Evolutionary conservation across 2,797 vertebrate genomes (phyloP).

Genomic region (Parotocinclus haroldoi): DNA sequence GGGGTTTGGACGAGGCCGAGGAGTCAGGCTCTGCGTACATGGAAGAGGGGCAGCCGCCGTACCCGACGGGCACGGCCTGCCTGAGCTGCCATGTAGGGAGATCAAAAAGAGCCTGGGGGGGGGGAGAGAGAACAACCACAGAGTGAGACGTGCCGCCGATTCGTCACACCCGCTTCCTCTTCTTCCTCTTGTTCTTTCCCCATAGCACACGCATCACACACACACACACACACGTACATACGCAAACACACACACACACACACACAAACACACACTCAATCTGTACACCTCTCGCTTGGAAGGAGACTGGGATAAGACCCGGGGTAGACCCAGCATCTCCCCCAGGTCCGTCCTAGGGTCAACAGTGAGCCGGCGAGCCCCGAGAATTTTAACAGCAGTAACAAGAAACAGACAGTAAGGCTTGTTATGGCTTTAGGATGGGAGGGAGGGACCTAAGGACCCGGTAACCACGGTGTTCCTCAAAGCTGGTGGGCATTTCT

Average conservation of each 20-base stretch:
- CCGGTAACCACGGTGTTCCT: constrained; percentile 20
- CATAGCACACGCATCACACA: too few species aligned
- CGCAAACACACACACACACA: too few species aligned
- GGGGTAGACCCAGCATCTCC: constrained; percentile 41
- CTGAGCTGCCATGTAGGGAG: constrained; percentile 66
- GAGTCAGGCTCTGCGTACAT: constrained; percentile 41
- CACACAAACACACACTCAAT: too few species aligned
- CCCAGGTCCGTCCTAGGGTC: constrained; percentile 47
- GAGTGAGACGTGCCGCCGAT: constrained; percentile 59
- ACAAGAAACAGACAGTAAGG: constrained; percentile 94
- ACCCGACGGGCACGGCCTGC: constrained; percentile 67
- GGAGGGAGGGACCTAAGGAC: constrained; percentile 2
- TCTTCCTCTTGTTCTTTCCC: constrained; percentile 45
- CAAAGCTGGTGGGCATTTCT: constrained; percentile 14
- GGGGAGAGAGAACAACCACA: constrained; percentile 72
- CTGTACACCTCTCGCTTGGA: background rate
- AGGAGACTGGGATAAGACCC: constrained; percentile 44
- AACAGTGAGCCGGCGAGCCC: constrained; percentile 51
- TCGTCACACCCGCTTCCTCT: constrained; percentile 61
- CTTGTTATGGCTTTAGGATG: constrained; percentile 37
- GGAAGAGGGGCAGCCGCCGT: constrained; percentile 58
- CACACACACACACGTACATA: too few species aligned
- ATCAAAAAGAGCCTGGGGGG: constrained; percentile 70
- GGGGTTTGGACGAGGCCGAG: constrained; percentile 29
- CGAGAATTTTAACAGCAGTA: constrained; percentile 78